Evolutionary conservation across 1,140 invertebrate species (phyloP).

Genomic region (Drosophila simulans): DNA sequence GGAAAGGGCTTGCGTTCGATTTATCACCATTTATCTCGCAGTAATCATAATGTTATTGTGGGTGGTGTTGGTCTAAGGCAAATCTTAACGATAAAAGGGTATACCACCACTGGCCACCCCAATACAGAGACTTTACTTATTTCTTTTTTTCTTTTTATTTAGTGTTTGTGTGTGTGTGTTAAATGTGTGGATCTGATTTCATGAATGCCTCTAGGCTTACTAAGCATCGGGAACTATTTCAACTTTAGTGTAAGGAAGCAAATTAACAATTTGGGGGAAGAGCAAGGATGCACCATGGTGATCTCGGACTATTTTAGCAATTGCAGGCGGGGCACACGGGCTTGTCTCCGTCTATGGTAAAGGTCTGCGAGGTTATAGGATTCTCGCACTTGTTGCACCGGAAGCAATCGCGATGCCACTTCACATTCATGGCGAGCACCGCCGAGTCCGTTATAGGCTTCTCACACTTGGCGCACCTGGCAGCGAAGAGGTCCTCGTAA

Average conservation of each 20-base stretch:
- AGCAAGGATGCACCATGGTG: neutral
- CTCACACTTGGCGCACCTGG: constrained; percentile 90
- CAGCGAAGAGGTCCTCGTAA: constrained; percentile 91
- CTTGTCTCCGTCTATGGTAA: constrained; percentile 86
- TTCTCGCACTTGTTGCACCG: constrained; percentile 88
- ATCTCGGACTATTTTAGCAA: constrained; percentile 15
- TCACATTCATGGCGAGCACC: constrained; percentile 88
- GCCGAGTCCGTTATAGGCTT: constrained; percentile 90
- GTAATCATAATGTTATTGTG: no score
- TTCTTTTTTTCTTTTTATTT: no score
- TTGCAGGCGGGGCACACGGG: constrained; percentile 86
- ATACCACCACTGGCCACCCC: neutral
- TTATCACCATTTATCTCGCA: no score
- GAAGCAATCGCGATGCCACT: constrained; percentile 90
- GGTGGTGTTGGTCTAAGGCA: no score
- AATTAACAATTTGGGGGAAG: neutral
- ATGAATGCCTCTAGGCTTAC: neutral
- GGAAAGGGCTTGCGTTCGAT: no score
- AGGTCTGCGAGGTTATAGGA: constrained; percentile 86
- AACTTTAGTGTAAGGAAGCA: constrained; percentile 7
- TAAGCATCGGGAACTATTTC: neutral
- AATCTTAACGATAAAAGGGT: neutral
- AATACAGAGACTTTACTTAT: no score
- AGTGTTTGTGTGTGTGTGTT: no score
- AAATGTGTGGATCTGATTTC: neutral